phyloP scores from a whole-genome alignment of 2,888 invertebrate species.

The Fragum whitleyi region DNA sequence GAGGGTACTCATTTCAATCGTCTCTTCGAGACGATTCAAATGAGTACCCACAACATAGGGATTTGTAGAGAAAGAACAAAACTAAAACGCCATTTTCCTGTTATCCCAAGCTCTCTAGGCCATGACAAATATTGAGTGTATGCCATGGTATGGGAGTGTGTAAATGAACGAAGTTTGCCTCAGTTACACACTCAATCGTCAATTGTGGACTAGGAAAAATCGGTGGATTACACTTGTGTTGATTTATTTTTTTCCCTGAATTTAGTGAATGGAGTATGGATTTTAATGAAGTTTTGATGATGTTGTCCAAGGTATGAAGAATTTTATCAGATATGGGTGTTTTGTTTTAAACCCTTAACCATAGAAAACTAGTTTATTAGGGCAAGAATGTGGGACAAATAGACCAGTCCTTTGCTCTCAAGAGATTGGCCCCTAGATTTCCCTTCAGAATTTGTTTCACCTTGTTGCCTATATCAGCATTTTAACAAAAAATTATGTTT shows the following conservation, averaged over 20 bases:
- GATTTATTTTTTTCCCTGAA: background rate
- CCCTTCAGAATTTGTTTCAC: too few species aligned
- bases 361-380: background rate
- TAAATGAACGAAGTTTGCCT: background rate
- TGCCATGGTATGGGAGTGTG: conserved; percentile 21
- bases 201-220: background rate
- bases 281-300: conserved; percentile 21
- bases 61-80: too few species aligned
- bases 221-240: background rate
- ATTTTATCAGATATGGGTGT: background rate
- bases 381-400: background rate
- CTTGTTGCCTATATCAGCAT: too few species aligned
- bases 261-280: conserved; percentile 1
- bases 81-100: too few species aligned
- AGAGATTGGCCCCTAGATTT: too few species aligned
- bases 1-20: too few species aligned
- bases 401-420: background rate
- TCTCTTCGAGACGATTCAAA: too few species aligned
- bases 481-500: too few species aligned
- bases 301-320: conserved; percentile 12
- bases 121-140: conserved; percentile 27
- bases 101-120: background rate
- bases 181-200: conserved; percentile 6
- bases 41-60: too few species aligned
- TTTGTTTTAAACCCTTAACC: background rate